Base-by-base conservation (phyloP, 1,140 invertebrate genomes). In the Charaxes varanes region DNA sequence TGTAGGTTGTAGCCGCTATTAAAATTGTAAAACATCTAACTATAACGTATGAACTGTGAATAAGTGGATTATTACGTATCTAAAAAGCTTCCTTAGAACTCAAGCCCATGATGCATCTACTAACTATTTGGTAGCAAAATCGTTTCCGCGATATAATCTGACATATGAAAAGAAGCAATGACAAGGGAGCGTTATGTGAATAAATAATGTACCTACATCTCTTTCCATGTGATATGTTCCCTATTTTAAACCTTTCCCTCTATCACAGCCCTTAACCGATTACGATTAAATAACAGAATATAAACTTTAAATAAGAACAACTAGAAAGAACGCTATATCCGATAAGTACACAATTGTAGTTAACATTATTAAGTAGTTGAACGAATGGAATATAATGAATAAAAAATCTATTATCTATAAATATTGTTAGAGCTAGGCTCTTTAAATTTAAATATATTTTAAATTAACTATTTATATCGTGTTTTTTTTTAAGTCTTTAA, bases 201-300 rank as follows among this genome's bases (percentile, higher is more conserved):
- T n/a, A n/a, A n/a, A n/a, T n/a, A n/a, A n/a, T n/a, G n/a, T n/a
- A n/a, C n/a, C n/a, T n/a, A 36, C 13, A 36, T 10, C n/a, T 16
- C 6, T 34, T 45, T 42, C 30, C 38, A 22, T 56, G n/a, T 53
- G 74, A 78, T 70, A 72, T 74, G 68, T 65, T 62, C 59, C 59
- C 65, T 57, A 63, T 63, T 65, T 62, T 69, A 66, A 47, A 62
- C 61, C 63, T 61, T 58, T 60, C 69, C 58, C 62, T 48, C 57
- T 74, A 81, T 81, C 77, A 81, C 77, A 81, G 73, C 77, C 77
- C 73, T 55, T 74, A 66, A 69, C 61, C 65, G 63, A 57, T 58
- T 62, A 66, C 43, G 40, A 72, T 62, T 71, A 73, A 68, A 72
- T 63, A 74, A 77, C 70, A 73, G 49, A 74, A 73, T 72, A 71